Evolutionary conservation across 2,113 vertebrate species (phyloP).

Genomic region (Pipra filicauda): DNA sequence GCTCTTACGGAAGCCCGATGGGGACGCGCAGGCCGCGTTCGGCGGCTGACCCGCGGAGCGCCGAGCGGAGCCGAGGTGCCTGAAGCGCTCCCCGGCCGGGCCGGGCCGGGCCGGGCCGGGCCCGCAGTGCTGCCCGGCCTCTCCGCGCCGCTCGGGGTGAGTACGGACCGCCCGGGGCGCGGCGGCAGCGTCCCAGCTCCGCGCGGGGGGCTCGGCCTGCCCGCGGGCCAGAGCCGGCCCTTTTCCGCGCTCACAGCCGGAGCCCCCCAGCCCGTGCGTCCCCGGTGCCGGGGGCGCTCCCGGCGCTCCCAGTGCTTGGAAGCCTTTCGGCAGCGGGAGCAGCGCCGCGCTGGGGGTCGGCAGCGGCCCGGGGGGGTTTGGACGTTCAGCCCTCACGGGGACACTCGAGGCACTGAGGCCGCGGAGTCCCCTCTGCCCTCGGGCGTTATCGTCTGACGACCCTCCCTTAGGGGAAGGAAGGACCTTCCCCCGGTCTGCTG

Average conservation of each 20-base stretch:
- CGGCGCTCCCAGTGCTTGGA: neutral
- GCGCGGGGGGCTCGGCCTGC: neutral
- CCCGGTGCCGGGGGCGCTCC: neutral
- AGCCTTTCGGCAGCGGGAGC: neutral
- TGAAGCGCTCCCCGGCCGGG: neutral
- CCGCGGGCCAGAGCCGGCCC: neutral
- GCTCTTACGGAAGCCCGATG: constrained; percentile 1
- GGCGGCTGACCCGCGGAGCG: neutral
- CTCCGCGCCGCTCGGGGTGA: neutral
- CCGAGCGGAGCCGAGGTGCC: neutral
- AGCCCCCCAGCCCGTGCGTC: neutral
- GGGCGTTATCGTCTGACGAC: neutral
- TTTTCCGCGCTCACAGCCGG: too few species aligned
- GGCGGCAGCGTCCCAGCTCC: neutral
- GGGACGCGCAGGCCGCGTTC: neutral
- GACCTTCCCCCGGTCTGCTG: neutral
- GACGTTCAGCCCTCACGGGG: too few species aligned
- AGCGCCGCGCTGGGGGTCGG: neutral
- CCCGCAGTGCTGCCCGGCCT: neutral
- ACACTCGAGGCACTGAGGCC: neutral
- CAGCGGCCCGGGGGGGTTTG: neutral
- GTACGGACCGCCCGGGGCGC: neutral
- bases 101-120: neutral
- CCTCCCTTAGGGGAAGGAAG: neutral
- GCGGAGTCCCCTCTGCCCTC: neutral